Evolutionary conservation across 2,113 vertebrate genomes (phyloP).

Genomic region (Sinocyclocheilus maitianheensis): DNA sequence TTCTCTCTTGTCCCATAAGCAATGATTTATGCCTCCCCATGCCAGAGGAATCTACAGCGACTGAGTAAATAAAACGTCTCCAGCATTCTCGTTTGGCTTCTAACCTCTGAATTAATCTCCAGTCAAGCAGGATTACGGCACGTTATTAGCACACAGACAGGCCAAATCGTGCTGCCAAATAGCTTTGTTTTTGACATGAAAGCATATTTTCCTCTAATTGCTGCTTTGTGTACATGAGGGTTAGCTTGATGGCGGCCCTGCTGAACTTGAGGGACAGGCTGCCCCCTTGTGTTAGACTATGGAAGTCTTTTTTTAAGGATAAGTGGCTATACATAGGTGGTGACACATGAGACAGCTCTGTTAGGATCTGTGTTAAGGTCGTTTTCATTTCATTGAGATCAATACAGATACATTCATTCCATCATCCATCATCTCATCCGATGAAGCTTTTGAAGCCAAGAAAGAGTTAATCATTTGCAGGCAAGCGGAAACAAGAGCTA

Average conservation of each 20-base stretch:
- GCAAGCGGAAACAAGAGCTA: constrained; percentile 21
- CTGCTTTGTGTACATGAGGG: constrained; percentile 58
- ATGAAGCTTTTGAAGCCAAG: neutral
- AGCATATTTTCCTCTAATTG: constrained; percentile 55
- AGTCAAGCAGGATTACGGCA: constrained; percentile 48
- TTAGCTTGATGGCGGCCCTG: neutral
- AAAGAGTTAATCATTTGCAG: constrained; percentile 21
- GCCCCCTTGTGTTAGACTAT: constrained; percentile 66
- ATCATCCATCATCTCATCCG: neutral
- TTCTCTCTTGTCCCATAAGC: constrained; percentile 33
- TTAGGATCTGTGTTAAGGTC: constrained; percentile 6
- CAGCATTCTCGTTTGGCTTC: constrained; percentile 39
- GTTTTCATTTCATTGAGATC: neutral
- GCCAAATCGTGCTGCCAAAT: constrained; percentile 57
- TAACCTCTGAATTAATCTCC: constrained; percentile 45
- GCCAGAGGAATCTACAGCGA: constrained; percentile 30
- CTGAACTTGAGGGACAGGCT: constrained; percentile 58
- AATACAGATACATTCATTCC: constrained; percentile 14
- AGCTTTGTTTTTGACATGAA: constrained; percentile 54
- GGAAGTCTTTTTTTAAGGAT: neutral
- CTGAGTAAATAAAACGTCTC: constrained; percentile 45
- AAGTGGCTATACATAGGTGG: neutral
- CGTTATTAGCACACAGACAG: constrained; percentile 39
- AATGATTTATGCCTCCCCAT: constrained; percentile 37
- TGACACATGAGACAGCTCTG: constrained; percentile 4